A percentile compares a stretch with the other conserved stretches of the same genome.
phyloP scores from a whole-genome alignment of 2,797 vertebrate species.

The Rhinophrynus dorsalis region DNA sequence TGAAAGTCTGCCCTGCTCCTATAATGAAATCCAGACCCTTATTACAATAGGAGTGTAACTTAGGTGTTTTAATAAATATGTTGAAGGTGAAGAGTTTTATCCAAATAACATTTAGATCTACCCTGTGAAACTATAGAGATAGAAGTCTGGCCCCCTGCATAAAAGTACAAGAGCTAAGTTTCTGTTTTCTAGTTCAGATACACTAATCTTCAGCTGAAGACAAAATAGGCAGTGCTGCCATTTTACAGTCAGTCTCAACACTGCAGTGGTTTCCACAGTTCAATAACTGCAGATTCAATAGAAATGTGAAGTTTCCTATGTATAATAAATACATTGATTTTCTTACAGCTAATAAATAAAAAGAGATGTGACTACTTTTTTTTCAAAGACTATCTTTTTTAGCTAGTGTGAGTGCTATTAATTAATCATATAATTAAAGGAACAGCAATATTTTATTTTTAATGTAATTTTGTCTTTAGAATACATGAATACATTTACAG shows the following conservation, averaged over 20 bases:
- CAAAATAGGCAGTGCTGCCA: slow-evolving; percentile 36
- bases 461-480: not conserved
- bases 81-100: too few species aligned
- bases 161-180: slow-evolving; percentile 6
- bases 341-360: slow-evolving; percentile 44
- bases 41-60: too few species aligned
- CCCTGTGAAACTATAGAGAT: too few species aligned
- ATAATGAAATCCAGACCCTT: too few species aligned
- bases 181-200: slow-evolving; percentile 24
- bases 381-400: slow-evolving; percentile 14
- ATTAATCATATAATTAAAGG: slow-evolving; percentile 2
- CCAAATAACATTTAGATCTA: too few species aligned
- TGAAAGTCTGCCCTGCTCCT: too few species aligned
- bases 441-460: too few species aligned
- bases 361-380: slow-evolving; percentile 35
- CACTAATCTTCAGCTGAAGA: slow-evolving; percentile 39
- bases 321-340: slow-evolving; percentile 50
- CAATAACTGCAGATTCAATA: slow-evolving; percentile 48
- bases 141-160: not conserved
- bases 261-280: slow-evolving; percentile 48
- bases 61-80: too few species aligned
- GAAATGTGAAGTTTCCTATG: slow-evolving; percentile 49
- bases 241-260: slow-evolving; percentile 47
- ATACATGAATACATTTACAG: too few species aligned
- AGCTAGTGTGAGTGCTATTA: not conserved